Evolutionary conservation across 2,797 vertebrate genomes (phyloP).

Genomic region (Arnoldichthys spilopterus): DNA sequence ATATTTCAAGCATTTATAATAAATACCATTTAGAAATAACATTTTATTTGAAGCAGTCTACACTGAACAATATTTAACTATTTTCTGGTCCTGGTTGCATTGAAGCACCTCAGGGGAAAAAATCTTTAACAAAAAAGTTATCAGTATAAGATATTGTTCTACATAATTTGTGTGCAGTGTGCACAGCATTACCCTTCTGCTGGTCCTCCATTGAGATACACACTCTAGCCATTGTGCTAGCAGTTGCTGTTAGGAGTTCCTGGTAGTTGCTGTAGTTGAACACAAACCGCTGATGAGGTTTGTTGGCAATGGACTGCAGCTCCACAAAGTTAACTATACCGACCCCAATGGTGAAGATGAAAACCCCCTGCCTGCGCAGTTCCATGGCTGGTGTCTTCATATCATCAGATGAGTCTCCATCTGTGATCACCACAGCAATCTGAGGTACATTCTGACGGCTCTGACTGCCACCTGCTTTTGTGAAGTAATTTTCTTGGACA

Average conservation of each 20-base stretch:
- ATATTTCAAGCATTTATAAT: no score
- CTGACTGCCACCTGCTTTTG: slow-evolving; percentile 71
- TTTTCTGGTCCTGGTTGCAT: no score
- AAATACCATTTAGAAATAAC: no score
- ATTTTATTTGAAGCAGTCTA: no score
- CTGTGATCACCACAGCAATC: slow-evolving; percentile 80
- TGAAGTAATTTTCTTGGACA: slow-evolving; percentile 73
- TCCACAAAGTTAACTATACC: slow-evolving; percentile 66
- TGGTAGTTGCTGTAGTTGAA: slow-evolving; percentile 70
- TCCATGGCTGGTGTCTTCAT: slow-evolving; percentile 64
- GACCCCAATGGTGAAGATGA: slow-evolving; percentile 79
- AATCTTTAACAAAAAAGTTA: no score
- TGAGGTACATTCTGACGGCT: slow-evolving; percentile 74
- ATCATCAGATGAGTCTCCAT: slow-evolving; percentile 77
- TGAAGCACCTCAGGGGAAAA: no score
- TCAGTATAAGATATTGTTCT: no score
- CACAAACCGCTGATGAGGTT: slow-evolving; percentile 75
- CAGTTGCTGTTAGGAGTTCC: slow-evolving; percentile 66
- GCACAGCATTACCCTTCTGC: slow-evolving; percentile 71
- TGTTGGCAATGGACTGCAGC: slow-evolving; percentile 77
- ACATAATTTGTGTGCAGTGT: no score
- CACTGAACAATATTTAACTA: no score
- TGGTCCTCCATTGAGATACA: slow-evolving; percentile 73
- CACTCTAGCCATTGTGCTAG: slow-evolving; percentile 70
- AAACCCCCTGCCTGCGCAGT: slow-evolving; percentile 73